Conservation (phyloP, 2,888 invertebrate species). For the Actias luna region DNA sequence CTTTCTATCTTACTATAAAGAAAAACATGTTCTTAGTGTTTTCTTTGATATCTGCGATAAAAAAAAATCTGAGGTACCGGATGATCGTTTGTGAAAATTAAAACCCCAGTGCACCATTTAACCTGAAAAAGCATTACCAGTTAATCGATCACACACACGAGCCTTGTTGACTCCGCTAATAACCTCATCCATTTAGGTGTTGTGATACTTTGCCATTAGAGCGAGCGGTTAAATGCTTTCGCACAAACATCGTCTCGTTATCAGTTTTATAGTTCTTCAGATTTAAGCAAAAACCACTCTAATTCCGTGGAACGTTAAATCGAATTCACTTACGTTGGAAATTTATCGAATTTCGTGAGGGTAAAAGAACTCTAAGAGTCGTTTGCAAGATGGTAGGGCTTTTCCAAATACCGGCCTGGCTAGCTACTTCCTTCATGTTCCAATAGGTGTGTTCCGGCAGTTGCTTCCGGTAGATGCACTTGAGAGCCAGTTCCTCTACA, state of each 20-base stretch:
- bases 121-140: not conserved
- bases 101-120: not conserved
- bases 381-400: no score
- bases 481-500: no score
- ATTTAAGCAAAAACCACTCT: not conserved
- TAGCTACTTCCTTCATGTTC: no score
- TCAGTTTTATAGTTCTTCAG: not conserved
- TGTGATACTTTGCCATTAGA: not conserved
- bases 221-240: not conserved
- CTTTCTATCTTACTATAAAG: no score
- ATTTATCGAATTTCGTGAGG: not conserved
- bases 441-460: no score
- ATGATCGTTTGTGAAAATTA: not conserved
- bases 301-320: not conserved
- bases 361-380: no score
- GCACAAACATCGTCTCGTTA: not conserved
- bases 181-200: conserved; percentile 7
- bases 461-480: no score
- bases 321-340: not conserved
- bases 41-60: no score
- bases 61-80: not conserved
- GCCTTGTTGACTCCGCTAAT: conserved; percentile 1
- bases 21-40: no score
- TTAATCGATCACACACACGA: conserved; percentile 6
- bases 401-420: no score